Evolutionary conservation across 2,797 vertebrate genomes (phyloP), one percentile per base, ranked within the genome.

Genomic region (Sarcophilus harrisii): DNA sequence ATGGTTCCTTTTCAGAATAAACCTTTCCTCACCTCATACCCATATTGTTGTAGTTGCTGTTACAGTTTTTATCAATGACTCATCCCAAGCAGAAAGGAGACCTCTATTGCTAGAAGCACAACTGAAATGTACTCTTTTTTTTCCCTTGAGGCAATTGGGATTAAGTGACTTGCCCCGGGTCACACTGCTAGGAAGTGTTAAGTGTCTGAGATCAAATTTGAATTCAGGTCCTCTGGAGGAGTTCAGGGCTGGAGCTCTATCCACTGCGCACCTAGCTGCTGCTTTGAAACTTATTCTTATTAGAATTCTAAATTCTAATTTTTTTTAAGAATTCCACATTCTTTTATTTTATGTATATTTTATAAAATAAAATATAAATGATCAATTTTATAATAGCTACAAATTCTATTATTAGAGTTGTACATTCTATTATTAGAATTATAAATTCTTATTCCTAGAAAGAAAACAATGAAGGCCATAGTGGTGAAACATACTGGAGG

Each of bases 401-500:
- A 45, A 24, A 81, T 81, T 81, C 32, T 81, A 81, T 81, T 38
- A 81, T 81, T 81, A 38, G 18, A 81, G 45, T 73, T 21, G 45
- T 45, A 81, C 5, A 45, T 81, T 81, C 66, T 81, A 81, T 81
- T 81, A 45, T 27, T 81, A 81, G 73, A 45, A 81, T 81, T 91
- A 90, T 92, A 92, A 66, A 89, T 90, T 96, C 91, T 95, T 96
- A 0, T 91, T 97, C 94, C 60, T 94, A 59, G 27, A 92, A 92
- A 96, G 95, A 89, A 94, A 96, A 96, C 59, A 95, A 59, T 96
- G 73, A 0, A 4, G 95, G 90, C 73, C 87, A 81, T 32, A 55
- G 93, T 93, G 94, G 24, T 58, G 58, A 95, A 90, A 66, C 27
- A 57, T 94, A 90, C 95, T 81, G 58, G 0, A 91, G 55, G 11